Conservation (phyloP, 2,113 vertebrate species). For the Pyrgilauda ruficollis region DNA sequence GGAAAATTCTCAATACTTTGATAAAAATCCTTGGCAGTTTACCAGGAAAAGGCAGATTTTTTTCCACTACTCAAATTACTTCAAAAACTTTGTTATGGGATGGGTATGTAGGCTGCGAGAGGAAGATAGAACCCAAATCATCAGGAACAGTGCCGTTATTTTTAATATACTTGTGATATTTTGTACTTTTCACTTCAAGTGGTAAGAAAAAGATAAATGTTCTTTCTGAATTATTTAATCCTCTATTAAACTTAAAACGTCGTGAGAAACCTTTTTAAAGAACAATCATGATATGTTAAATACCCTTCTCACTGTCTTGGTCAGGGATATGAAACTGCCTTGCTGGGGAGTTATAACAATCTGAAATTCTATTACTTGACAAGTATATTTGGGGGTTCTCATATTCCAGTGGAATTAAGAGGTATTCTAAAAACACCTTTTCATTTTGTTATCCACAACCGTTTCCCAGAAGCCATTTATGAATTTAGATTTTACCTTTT, state of each 20-base stretch:
- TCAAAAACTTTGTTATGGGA: not conserved
- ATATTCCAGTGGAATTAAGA: not conserved
- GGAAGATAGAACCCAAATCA: not conserved
- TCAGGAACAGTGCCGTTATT: not conserved
- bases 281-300: not conserved
- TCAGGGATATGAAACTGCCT: not conserved
- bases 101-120: not conserved
- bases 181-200: not conserved
- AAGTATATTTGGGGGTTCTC: not conserved
- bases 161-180: not conserved
- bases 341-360: not conserved
- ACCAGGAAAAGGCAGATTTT: not conserved
- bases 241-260: not conserved
- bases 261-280: not conserved
- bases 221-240: not conserved
- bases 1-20: not conserved
- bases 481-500: not conserved
- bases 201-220: not conserved
- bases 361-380: not conserved
- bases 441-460: not conserved
- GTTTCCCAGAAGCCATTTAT: not conserved
- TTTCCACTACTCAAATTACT: not conserved
- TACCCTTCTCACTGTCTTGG: not conserved
- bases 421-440: not conserved
- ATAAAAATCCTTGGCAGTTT: not conserved